phyloP scores from a whole-genome alignment of 2,113 vertebrate genomes.

The Tauraco erythrolophus region DNA sequence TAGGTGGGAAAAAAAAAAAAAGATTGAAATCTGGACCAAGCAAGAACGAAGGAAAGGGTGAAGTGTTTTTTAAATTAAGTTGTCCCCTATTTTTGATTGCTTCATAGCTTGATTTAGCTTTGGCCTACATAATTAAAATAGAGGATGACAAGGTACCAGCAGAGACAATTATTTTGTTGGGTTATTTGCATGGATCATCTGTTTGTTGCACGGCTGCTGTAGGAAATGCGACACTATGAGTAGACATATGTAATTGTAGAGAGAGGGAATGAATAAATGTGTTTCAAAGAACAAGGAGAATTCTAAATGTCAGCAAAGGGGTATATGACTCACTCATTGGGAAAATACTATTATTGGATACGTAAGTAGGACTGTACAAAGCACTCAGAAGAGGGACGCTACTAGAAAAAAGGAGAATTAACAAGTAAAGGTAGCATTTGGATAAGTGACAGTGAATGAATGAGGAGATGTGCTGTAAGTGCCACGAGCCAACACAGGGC shows the following conservation, averaged over 20 bases:
- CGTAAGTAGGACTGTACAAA: slow-evolving; percentile 57
- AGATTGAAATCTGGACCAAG: not conserved
- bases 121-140: slow-evolving; percentile 47
- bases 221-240: slow-evolving; percentile 62
- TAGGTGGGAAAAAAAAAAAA: not conserved
- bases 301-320: slow-evolving; percentile 68
- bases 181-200: slow-evolving; percentile 9
- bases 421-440: slow-evolving; percentile 45
- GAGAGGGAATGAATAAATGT: slow-evolving; percentile 78
- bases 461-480: slow-evolving; percentile 8
- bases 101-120: slow-evolving; percentile 34
- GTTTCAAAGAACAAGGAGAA: slow-evolving; percentile 81
- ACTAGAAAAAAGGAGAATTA: slow-evolving; percentile 27
- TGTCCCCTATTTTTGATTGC: slow-evolving; percentile 19
- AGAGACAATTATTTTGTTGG: not conserved
- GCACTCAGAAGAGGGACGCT: slow-evolving; percentile 32
- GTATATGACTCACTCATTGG: slow-evolving; percentile 60
- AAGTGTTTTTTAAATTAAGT: not conserved
- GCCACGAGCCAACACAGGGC: not conserved
- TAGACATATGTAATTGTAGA: slow-evolving; percentile 69
- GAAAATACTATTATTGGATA: slow-evolving; percentile 75
- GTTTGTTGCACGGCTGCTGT: slow-evolving; percentile 61
- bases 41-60: slow-evolving; percentile 1
- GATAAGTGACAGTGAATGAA: slow-evolving; percentile 44
- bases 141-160: not conserved